Conservation (phyloP, 2,797 vertebrate species). For the Pipistrellus kuhlii region DNA sequence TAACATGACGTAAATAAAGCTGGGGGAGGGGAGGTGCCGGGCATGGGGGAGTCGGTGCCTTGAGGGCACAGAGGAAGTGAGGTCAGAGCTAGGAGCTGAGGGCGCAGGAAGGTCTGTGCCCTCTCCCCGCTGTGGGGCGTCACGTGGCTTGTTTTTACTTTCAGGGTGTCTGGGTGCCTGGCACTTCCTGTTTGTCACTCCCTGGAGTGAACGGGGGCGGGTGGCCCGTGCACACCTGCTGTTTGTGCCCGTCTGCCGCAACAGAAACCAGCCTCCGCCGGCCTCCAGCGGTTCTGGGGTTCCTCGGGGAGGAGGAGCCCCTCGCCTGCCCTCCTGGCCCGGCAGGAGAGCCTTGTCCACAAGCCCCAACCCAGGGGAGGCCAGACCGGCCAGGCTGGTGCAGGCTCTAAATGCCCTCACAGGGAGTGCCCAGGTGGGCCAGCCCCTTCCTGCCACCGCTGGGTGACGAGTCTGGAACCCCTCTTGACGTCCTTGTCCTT, state of each 20-base stretch:
- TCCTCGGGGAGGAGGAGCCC: constrained; percentile 55
- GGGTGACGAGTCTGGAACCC: background rate
- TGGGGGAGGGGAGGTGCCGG: background rate
- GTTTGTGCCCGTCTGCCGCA: constrained; percentile 41
- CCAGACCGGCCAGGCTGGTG: background rate
- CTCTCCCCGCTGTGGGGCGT: background rate
- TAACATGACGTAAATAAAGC: background rate
- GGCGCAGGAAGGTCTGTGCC: constrained; percentile 56
- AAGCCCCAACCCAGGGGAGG: background rate
- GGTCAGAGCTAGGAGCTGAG: constrained; percentile 54
- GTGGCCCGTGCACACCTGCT: constrained; percentile 77
- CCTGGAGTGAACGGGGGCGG: background rate
- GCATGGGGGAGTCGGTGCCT: background rate
- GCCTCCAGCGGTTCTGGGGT: background rate
- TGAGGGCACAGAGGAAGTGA: constrained; percentile 16
- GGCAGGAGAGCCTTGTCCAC: background rate
- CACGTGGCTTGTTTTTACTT: background rate
- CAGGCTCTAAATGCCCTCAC: background rate
- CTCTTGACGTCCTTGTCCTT: background rate
- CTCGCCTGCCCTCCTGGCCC: background rate
- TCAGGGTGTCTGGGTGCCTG: constrained; percentile 56
- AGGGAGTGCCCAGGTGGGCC: background rate
- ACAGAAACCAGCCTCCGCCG: constrained; percentile 6
- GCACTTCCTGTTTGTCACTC: constrained; percentile 69
- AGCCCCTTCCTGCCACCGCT: rapidly evolving